These are phyloP conservation scores for Phenganax marumi DNA, from an alignment of 92 coral and sea anemone genomes.

Conservation along the genomic window DNA sequence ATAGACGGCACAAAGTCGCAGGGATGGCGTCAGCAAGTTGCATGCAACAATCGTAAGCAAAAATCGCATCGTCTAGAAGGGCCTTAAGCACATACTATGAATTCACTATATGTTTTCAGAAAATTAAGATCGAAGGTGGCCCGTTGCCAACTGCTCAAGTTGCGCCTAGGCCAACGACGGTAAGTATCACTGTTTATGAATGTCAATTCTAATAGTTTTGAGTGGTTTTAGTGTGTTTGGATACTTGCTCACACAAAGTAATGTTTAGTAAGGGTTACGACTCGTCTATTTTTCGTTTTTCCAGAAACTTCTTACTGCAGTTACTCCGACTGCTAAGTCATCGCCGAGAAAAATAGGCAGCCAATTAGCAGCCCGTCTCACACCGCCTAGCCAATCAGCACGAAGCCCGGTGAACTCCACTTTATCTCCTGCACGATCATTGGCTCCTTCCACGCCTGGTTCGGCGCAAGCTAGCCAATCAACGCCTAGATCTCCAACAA, in stretches of 20 bases:
- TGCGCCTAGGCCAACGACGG: conserved; percentile 33
- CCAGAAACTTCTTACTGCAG: conserved; percentile 8
- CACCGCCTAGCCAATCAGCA: conserved; percentile 17
- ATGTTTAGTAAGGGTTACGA: neutral
- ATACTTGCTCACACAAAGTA: too few species aligned
- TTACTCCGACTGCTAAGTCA: conserved; percentile 22
- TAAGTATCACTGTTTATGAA: neutral
- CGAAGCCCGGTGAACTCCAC: conserved; percentile 11
- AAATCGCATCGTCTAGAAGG: too few species aligned
- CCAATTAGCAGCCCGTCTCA: conserved; percentile 24
- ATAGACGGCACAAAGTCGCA: neutral
- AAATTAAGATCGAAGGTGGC: conserved; percentile 6
- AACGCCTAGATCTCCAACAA: conserved; percentile 2
- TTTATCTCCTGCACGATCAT: neutral
- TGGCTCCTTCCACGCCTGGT: neutral
- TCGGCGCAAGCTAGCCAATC: neutral
- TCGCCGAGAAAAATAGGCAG: conserved; percentile 5
- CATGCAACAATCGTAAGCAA: too few species aligned
- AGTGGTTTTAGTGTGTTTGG: neutral
- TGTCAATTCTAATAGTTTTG: neutral
- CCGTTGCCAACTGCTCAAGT: conserved; percentile 34
- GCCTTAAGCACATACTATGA: neutral
- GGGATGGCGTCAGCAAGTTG: too few species aligned
- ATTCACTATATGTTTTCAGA: neutral
- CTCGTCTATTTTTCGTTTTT: neutral